phyloP scores from a whole-genome alignment of 23 tunicate species.

The Botrylloides violaceus region DNA sequence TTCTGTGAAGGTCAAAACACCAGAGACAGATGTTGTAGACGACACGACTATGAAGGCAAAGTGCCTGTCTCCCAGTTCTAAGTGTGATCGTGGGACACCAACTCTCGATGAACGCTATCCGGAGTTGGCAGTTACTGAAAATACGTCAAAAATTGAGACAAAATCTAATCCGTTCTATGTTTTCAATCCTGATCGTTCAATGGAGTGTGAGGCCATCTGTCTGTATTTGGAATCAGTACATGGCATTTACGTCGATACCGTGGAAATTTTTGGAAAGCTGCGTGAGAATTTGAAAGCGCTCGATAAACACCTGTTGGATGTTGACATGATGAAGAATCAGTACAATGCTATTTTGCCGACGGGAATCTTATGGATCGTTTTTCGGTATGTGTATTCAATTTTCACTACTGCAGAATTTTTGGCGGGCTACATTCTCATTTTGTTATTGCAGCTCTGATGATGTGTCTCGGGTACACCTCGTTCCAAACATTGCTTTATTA shows the following conservation, averaged over 20 bases:
- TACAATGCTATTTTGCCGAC: slow-evolving; percentile 10
- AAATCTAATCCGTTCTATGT: slow-evolving; percentile 37
- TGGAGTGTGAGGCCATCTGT: slow-evolving; percentile 43
- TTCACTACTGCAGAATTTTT: background rate
- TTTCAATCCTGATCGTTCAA: slow-evolving; percentile 45
- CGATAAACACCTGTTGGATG: slow-evolving; percentile 24
- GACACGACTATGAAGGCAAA: background rate
- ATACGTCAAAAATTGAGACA: background rate
- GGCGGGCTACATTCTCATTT: background rate
- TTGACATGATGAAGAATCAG: slow-evolving; percentile 19
- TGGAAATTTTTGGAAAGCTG: background rate
- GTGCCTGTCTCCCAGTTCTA: background rate
- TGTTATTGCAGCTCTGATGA: slow-evolving; percentile 40
- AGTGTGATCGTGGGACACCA: slow-evolving; percentile 19
- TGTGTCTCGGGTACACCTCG: slow-evolving; percentile 38
- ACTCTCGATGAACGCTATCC: slow-evolving; percentile 24
- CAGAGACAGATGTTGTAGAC: too few relatives aligned
- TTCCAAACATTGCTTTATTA: slow-evolving; percentile 43
- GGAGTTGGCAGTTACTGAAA: background rate
- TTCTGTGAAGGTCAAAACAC: too few relatives aligned
- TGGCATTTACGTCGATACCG: slow-evolving; percentile 26
- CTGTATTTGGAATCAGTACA: slow-evolving; percentile 13
- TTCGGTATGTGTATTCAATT: slow-evolving; percentile 34
- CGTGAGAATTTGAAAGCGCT: background rate
- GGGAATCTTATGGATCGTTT: slow-evolving; percentile 50